Percentiles rank a stretch among this genome's conserved stretches.
Evolutionary conservation across 2,888 invertebrate species (phyloP).

Genomic region (Ormia ochracea): DNA sequence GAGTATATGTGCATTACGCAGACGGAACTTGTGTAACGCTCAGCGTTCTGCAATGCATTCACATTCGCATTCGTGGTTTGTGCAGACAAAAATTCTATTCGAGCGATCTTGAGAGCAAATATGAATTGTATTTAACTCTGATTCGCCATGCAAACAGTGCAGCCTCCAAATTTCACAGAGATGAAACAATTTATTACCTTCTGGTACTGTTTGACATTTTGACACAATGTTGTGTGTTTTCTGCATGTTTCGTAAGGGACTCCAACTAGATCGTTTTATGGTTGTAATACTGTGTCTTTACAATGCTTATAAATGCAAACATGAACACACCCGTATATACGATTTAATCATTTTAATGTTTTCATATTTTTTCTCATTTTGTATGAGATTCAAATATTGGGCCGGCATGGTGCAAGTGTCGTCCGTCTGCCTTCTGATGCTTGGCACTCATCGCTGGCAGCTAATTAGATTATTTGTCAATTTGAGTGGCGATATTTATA

Average conservation of each 20-base stretch:
- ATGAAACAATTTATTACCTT: conserved; percentile 71
- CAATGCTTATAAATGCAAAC: no score
- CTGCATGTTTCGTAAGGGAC: conserved; percentile 51
- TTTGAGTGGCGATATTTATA: conserved; percentile 62
- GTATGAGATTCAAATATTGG: conserved; percentile 1
- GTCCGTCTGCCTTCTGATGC: conserved; percentile 67
- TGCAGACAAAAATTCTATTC: no score
- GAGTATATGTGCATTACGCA: no score
- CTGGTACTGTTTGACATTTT: conserved; percentile 72
- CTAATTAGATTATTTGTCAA: conserved; percentile 75
- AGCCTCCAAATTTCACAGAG: conserved; percentile 13
- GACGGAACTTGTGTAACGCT: no score
- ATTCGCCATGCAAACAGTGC: neutral
- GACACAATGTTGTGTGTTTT: conserved; percentile 68
- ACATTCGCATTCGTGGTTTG: no score
- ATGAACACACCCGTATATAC: neutral
- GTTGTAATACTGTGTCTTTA: conserved; percentile 1
- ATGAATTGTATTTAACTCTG: neutral
- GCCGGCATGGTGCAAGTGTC: neutral
- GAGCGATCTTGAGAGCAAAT: no score
- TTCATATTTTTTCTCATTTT: conserved; percentile 18
- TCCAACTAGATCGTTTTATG: conserved; percentile 33
- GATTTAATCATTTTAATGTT: neutral
- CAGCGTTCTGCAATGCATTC: no score
- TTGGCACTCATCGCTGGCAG: conserved; percentile 72